A percentile compares a stretch with the other conserved stretches of the same genome.
Evolutionary conservation across 2,888 invertebrate species (phyloP).

Genomic region (Boloria euphrosyne): DNA sequence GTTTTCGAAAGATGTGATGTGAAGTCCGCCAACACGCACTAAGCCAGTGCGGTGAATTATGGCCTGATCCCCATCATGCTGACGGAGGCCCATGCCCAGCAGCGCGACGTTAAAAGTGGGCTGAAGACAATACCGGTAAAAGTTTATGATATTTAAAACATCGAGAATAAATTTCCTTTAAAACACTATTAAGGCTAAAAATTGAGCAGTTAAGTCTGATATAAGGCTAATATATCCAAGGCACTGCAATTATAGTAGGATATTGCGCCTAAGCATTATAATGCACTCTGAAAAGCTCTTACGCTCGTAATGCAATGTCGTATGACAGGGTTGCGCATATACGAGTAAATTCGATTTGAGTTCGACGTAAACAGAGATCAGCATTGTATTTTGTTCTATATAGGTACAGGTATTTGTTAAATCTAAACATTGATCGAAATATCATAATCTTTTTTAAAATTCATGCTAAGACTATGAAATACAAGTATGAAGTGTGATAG

Average conservation of each 20-base stretch:
- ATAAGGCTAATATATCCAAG: conserved; percentile 16
- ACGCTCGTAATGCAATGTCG: conserved; percentile 29
- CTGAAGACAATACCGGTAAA: too few species aligned
- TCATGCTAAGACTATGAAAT: too few species aligned
- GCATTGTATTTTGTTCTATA: neutral
- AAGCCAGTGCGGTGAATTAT: too few species aligned
- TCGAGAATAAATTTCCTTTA: neutral
- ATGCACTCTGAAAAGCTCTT: conserved; percentile 26
- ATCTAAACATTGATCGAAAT: too few species aligned
- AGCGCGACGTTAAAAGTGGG: too few species aligned
- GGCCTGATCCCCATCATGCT: too few species aligned
- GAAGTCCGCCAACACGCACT: too few species aligned
- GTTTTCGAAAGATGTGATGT: too few species aligned
- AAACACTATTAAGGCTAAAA: neutral
- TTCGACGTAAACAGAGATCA: neutral
- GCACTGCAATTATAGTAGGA: conserved; percentile 15
- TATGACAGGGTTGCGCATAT: conserved; percentile 17
- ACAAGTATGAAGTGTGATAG: too few species aligned
- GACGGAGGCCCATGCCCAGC: too few species aligned
- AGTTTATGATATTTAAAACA: neutral
- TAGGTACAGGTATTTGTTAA: neutral
- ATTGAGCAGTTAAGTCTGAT: neutral
- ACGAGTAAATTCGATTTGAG: conserved; percentile 21
- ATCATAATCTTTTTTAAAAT: too few species aligned
- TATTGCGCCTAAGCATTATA: conserved; percentile 23